Base-by-base conservation (phyloP, 2,113 vertebrate species). In the Gadus macrocephalus region DNA sequence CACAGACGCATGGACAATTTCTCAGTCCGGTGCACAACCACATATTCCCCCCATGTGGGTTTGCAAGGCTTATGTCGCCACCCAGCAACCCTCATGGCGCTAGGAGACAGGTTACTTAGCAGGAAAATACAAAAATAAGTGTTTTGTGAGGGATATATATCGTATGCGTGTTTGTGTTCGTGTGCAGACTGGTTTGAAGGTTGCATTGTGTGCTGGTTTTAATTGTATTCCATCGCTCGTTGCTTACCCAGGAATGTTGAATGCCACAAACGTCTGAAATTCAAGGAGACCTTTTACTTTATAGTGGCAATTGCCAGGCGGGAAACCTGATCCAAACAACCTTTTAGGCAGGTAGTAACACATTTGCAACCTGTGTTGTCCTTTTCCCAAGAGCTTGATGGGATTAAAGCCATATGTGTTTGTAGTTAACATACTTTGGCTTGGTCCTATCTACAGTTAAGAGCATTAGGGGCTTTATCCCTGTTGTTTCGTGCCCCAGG, bases 1-100 rank as follows among this genome's bases (percentile, higher is more conserved):
- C 68, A 78, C 49, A 62, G 55, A 78, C 62, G 38, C 19, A 16
- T 66, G 20, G 76, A 66, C 61, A 70, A 58, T 78, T 65, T 64
- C 55, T 62, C 62, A 62, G 49, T 69, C 35, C 31, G 31, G 77
- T 31, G 20, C 70, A 78, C 61, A 61, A 55, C 63, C 71, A 75
- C 68, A 31, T 14, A 64, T 59, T 77, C 53, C 35, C 25, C 25
- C 81, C 19, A 58, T 62, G 20, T 62, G 63, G 49, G 31, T 35
- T 20, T 35, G 31, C 15, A 27, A 11, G 19, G 14, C 22, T 19
- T 3, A 8, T 11, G 61, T 62, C 19, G 12, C 22, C 28, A 27
- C 20, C 20, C 22, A 62, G 22, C 55, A 49, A 49, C 42, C 42
- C 8, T 14, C 42, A 14, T 49, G 42, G 42, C 42, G 42, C 42